phyloP scores from a whole-genome alignment of 2,113 vertebrate genomes.

The Brachypodius melanocephalos region DNA sequence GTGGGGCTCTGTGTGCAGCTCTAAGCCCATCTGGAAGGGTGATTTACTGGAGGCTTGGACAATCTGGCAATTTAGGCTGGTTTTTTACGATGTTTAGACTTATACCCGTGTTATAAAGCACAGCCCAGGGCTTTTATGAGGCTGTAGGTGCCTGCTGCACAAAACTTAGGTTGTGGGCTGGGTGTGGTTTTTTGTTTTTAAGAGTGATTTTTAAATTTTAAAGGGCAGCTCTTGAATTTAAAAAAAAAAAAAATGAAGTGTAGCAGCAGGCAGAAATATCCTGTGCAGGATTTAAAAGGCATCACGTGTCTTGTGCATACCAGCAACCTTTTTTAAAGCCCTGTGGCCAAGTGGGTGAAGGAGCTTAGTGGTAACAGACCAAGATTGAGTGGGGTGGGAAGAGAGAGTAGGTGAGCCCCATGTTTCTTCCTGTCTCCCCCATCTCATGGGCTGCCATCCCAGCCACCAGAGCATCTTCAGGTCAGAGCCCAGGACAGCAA shows the following conservation, averaged over 20 bases:
- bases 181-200: not conserved
- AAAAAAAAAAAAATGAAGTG: not conserved
- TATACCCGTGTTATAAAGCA: slow-evolving; percentile 4
- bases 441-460: not conserved
- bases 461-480: rapidly evolving
- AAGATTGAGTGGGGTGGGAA: not conserved
- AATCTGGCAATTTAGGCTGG: slow-evolving; percentile 40
- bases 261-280: slow-evolving; percentile 10
- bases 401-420: not conserved
- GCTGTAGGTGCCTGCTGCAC: slow-evolving; percentile 27
- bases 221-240: not conserved
- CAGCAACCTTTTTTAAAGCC: not conserved
- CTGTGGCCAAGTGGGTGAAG: not conserved
- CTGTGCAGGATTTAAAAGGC: not conserved
- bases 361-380: not conserved
- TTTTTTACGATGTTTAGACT: slow-evolving; percentile 40
- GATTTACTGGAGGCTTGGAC: slow-evolving; percentile 38
- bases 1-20: not conserved
- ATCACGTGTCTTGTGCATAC: not conserved
- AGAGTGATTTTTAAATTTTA: slow-evolving; percentile 19
- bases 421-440: not conserved
- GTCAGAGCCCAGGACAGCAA: not conserved
- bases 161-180: not conserved
- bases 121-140: slow-evolving; percentile 20
- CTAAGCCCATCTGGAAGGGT: slow-evolving; percentile 52